A percentile compares a stretch with the other conserved stretches of the same genome.
Evolutionary conservation across 2,113 vertebrate species (phyloP).

Genomic region (Numenius arquata): DNA sequence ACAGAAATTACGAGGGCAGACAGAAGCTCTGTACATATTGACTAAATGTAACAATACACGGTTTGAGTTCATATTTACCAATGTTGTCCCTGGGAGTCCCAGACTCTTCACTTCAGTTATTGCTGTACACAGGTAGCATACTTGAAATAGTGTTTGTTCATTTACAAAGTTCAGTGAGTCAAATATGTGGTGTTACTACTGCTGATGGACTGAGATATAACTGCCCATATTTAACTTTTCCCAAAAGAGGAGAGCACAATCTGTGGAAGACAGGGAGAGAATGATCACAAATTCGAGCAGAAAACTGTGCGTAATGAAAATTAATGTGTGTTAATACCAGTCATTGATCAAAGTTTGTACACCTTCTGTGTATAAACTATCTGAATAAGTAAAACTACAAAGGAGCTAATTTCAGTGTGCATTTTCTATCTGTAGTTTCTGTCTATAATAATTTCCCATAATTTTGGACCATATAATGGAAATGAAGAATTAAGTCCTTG

Average conservation of each 20-base stretch:
- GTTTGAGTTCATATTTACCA: slow-evolving; percentile 99
- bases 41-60: slow-evolving; percentile 96
- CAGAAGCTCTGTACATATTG: slow-evolving; percentile 97
- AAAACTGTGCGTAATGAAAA: background rate
- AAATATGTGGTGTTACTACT: background rate
- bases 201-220: background rate
- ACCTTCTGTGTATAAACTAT: background rate
- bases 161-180: background rate
- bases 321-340: background rate
- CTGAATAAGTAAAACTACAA: background rate
- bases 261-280: background rate
- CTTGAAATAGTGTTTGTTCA: background rate
- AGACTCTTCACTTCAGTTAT: slow-evolving; percentile 98
- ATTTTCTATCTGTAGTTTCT: background rate
- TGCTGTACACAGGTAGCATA: slow-evolving; percentile 92
- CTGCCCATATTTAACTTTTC: background rate
- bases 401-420: background rate
- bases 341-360: background rate
- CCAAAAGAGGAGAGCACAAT: background rate
- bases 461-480: background rate
- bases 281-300: background rate
- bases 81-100: slow-evolving; percentile 94
- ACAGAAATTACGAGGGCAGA: slow-evolving; percentile 97
- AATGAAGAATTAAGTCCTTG: background rate
- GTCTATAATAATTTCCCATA: background rate